Percentiles rank a stretch among this genome's conserved stretches.
phyloP scores from a whole-genome alignment of 2,888 invertebrate genomes.

The Lucinisca nassula region DNA sequence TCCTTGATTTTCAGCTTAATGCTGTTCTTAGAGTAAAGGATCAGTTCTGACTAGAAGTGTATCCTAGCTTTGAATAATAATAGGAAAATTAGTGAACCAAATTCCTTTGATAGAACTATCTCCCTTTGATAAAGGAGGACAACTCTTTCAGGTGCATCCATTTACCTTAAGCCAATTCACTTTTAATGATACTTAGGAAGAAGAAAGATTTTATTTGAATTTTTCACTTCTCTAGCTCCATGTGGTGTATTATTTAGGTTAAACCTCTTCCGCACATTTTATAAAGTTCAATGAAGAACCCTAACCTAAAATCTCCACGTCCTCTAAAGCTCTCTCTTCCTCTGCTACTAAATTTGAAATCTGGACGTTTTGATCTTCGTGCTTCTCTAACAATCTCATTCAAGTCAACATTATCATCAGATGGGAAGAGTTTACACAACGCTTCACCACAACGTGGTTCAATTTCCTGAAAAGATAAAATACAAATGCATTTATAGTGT shows the following conservation, averaged over 20 bases:
- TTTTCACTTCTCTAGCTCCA: not conserved
- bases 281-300: constrained; percentile 62
- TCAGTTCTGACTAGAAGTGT: no score
- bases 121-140: no score
- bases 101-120: no score
- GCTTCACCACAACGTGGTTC: constrained; percentile 98
- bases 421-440: constrained; percentile 96
- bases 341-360: constrained; percentile 62
- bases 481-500: no score
- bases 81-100: no score
- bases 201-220: no score
- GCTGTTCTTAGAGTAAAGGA: no score
- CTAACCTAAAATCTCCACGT: constrained; percentile 80
- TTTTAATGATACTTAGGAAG: no score
- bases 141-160: no score
- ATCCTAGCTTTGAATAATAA: no score
- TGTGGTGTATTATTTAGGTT: constrained; percentile 21
- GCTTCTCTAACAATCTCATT: constrained; percentile 86
- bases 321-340: constrained; percentile 69
- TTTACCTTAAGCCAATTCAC: no score
- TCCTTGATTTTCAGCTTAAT: no score
- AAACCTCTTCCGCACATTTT: constrained; percentile 38
- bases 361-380: constrained; percentile 73
- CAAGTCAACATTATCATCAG: constrained; percentile 90
- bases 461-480: constrained; percentile 93